Conservation (phyloP, 2,888 invertebrate species). For the Perdita meconis region DNA sequence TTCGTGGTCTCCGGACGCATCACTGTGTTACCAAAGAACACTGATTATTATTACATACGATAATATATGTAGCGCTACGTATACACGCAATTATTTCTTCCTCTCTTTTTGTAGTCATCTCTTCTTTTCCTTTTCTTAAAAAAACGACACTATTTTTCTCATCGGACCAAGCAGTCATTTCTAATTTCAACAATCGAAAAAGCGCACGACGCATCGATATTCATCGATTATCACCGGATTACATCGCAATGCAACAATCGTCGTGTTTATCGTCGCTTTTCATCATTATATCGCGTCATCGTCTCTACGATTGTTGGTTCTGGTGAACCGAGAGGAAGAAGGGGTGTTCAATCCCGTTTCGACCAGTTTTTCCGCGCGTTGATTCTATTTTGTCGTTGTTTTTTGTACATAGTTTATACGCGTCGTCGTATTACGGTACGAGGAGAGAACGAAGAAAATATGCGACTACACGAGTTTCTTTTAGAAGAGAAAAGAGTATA, state of each 20-base stretch:
- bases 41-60: slow-evolving; percentile 66
- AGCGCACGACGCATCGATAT: slow-evolving; percentile 7
- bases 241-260: slow-evolving; percentile 21
- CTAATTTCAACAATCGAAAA: slow-evolving; percentile 11
- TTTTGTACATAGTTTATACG: slow-evolving; percentile 80
- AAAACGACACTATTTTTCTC: slow-evolving; percentile 24
- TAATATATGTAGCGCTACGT: slow-evolving; percentile 65
- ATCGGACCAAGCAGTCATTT: slow-evolving; percentile 41
- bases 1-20: slow-evolving; percentile 80
- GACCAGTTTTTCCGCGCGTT: slow-evolving; percentile 47
- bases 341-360: background rate
- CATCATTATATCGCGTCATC: slow-evolving; percentile 32
- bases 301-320: slow-evolving; percentile 29
- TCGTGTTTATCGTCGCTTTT: slow-evolving; percentile 35
- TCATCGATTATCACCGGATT: slow-evolving; percentile 11
- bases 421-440: slow-evolving; percentile 38
- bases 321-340: slow-evolving; percentile 20
- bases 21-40: slow-evolving; percentile 84
- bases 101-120: slow-evolving; percentile 31
- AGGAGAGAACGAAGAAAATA: slow-evolving; percentile 4
- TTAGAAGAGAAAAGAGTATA: slow-evolving; percentile 57
- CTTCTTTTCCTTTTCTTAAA: background rate
- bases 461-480: slow-evolving; percentile 69
- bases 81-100: slow-evolving; percentile 51
- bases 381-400: slow-evolving; percentile 72